These are phyloP conservation scores for Spea bombifrons DNA, from an alignment of 2,113 vertebrate genomes.

Conservation along the genomic window DNA sequence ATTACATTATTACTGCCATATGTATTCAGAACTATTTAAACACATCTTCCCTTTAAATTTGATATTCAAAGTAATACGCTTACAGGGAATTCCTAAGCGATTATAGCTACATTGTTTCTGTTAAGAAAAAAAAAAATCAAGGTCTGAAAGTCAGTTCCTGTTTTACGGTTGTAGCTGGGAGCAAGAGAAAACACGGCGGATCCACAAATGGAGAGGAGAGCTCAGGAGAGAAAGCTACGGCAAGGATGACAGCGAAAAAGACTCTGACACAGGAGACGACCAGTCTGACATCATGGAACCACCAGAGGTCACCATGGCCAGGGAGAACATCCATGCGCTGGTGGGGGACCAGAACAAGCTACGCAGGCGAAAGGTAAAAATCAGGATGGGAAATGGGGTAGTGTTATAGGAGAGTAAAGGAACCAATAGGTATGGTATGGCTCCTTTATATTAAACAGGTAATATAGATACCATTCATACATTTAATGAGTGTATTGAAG, in stretches of 20 bases:
- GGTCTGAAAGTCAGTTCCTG: neutral
- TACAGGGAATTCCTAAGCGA: too few species aligned
- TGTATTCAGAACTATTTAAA: too few species aligned
- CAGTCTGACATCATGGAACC: slow-evolving; percentile 72
- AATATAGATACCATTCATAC: too few species aligned
- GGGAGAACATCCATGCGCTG: slow-evolving; percentile 72
- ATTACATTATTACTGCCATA: too few species aligned
- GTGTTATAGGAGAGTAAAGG: too few species aligned
- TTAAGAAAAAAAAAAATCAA: neutral
- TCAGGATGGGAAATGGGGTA: neutral
- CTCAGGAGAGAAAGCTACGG: slow-evolving; percentile 70
- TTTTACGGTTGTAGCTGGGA: slow-evolving; percentile 72
- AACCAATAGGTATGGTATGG: too few species aligned
- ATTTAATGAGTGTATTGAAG: too few species aligned
- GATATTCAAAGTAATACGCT: too few species aligned
- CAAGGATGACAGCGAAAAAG: slow-evolving; percentile 82
- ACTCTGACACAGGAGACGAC: slow-evolving; percentile 75
- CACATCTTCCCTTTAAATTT: too few species aligned
- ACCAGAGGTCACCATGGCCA: slow-evolving; percentile 70
- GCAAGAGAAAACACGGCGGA: slow-evolving; percentile 68
- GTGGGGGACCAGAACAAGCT: slow-evolving; percentile 76
- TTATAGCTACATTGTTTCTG: too few species aligned
- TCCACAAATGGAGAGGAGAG: slow-evolving; percentile 75
- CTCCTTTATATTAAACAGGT: too few species aligned
- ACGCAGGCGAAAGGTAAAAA: slow-evolving; percentile 75